Conservation (phyloP, 2,113 vertebrate genomes). For the Rissa tridactyla region DNA sequence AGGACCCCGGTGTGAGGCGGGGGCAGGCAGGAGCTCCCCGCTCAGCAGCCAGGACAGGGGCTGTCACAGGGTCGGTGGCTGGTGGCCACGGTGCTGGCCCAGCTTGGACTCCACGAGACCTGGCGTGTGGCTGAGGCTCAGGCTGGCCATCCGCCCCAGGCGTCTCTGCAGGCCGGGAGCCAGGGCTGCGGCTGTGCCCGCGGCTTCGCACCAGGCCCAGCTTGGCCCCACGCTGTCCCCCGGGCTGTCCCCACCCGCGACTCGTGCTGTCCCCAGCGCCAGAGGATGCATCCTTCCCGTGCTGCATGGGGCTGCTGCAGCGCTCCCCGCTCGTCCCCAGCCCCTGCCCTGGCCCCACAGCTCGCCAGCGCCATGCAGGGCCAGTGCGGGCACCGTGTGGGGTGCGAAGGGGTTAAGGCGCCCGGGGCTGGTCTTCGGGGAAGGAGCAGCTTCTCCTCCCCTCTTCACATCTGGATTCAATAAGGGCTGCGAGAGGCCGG, state of each 20-base stretch:
- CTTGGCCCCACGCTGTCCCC: not conserved
- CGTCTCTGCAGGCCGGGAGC: not conserved
- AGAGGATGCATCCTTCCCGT: rapidly evolving
- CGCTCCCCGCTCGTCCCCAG: rapidly evolving
- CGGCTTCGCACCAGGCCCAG: too few species aligned
- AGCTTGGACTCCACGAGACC: not conserved
- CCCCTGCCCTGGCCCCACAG: not conserved
- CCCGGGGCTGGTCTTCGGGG: not conserved
- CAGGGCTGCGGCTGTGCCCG: not conserved
- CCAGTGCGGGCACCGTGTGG: not conserved
- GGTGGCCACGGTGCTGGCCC: rapidly evolving
- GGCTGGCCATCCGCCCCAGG: not conserved
- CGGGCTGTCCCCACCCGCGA: not conserved
- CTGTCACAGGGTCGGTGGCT: rapidly evolving
- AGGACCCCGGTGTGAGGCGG: not conserved
- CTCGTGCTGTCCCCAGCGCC: not conserved
- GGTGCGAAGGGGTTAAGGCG: slow-evolving; percentile 61
- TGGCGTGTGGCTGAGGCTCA: rapidly evolving
- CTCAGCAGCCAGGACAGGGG: not conserved
- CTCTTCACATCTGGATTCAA: slow-evolving; percentile 77
- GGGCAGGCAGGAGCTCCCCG: not conserved
- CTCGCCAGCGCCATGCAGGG: rapidly evolving
- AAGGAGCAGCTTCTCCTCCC: slow-evolving; percentile 34
- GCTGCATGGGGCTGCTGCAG: not conserved
- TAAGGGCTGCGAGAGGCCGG: slow-evolving; percentile 55